phyloP scores from a whole-genome alignment of 2,113 vertebrate species.

The Cyprinodon variegatus region DNA sequence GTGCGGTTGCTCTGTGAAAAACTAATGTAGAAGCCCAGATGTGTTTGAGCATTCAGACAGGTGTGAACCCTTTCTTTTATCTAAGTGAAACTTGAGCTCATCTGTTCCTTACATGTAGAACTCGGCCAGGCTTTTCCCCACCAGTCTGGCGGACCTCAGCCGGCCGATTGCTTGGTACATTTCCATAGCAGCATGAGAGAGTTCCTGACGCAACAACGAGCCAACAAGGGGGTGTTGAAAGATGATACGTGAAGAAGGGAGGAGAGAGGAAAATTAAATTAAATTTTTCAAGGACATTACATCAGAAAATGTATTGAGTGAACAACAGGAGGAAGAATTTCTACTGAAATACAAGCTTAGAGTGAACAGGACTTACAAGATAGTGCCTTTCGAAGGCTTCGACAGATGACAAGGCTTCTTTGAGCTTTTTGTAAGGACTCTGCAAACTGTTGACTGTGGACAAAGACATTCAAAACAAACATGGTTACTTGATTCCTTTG shows the following conservation, averaged over 20 bases:
- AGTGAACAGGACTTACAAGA: constrained; percentile 83
- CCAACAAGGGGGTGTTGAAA: constrained; percentile 1
- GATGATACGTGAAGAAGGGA: background rate
- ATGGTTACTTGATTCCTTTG: too few relatives aligned
- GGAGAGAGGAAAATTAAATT: constrained; percentile 22
- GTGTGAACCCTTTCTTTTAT: background rate
- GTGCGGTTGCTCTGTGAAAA: constrained; percentile 3
- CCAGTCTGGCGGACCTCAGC: constrained; percentile 88
- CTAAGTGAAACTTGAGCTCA: background rate
- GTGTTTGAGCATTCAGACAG: background rate
- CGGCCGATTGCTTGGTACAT: constrained; percentile 93
- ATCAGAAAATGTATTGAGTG: constrained; percentile 6
- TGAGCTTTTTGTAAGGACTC: constrained; percentile 97
- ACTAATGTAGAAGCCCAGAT: background rate
- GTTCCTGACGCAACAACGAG: constrained; percentile 80
- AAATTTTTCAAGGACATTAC: constrained; percentile 19
- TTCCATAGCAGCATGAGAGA: constrained; percentile 93
- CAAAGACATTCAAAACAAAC: constrained; percentile 10
- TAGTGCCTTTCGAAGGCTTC: constrained; percentile 98
- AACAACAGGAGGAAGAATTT: constrained; percentile 11
- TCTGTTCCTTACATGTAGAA: constrained; percentile 90
- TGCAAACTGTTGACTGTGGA: constrained; percentile 89
- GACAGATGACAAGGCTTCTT: constrained; percentile 95
- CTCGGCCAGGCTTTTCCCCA: constrained; percentile 96
- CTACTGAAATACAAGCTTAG: constrained; percentile 2